phyloP scores from a whole-genome alignment of 2,113 vertebrate genomes.

The Catharus bicknelli region DNA sequence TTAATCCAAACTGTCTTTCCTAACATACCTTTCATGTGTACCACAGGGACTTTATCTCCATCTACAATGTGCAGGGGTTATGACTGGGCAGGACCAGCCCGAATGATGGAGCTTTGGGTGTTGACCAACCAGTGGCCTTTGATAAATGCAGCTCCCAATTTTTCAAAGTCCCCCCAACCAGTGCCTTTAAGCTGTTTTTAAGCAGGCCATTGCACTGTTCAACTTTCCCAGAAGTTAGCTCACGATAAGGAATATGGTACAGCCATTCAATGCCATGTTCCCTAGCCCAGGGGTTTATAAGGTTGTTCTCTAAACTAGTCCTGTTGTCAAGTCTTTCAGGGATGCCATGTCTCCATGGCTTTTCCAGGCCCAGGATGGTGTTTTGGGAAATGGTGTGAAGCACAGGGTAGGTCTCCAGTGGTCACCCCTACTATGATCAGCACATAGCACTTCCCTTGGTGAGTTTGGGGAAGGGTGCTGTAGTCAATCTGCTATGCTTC shows the following conservation, averaged over 20 bases:
- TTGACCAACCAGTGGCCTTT: background rate
- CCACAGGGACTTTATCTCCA: background rate
- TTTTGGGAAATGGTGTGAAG: rapidly evolving
- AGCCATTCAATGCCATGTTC: background rate
- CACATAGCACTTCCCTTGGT: background rate
- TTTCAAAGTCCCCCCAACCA: rapidly evolving
- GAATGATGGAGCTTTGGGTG: rapidly evolving
- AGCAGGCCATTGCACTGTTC: background rate
- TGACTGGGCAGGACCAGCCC: background rate
- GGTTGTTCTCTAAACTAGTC: background rate
- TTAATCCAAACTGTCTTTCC: background rate
- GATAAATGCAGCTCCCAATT: background rate
- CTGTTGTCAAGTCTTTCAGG: background rate
- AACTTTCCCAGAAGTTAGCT: background rate
- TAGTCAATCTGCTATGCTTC: background rate
- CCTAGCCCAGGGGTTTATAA: too few species aligned
- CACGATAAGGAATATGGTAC: background rate
- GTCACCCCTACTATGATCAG: too few species aligned
- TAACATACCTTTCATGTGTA: background rate
- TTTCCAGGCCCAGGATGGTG: background rate
- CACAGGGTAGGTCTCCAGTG: background rate
- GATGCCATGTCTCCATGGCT: background rate
- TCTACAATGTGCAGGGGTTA: background rate
- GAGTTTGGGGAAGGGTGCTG: background rate
- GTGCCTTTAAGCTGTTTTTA: background rate